These are phyloP conservation scores for Tauraco hartlaubi DNA, from an alignment of 2,797 vertebrate species.

Conservation along the genomic window DNA sequence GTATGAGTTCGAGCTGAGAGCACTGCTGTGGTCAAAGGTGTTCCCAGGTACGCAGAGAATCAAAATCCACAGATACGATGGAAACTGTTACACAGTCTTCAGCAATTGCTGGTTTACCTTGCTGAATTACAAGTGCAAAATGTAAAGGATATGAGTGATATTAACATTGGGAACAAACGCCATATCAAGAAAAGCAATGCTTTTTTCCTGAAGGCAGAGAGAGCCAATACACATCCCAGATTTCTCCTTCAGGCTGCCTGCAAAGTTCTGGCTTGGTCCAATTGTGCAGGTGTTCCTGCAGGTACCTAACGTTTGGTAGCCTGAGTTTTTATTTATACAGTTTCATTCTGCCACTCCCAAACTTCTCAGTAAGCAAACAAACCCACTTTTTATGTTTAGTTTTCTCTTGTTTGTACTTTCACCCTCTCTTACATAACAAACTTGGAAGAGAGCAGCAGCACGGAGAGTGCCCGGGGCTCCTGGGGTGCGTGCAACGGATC, in stretches of 20 bases:
- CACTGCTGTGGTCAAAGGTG: not conserved
- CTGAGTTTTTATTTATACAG: not conserved
- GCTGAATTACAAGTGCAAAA: constrained; percentile 15
- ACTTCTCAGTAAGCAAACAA: constrained; percentile 24
- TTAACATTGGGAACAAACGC: constrained; percentile 63
- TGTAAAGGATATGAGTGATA: constrained; percentile 19
- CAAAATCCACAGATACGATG: constrained; percentile 31
- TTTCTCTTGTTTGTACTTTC: not conserved
- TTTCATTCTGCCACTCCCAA: not conserved
- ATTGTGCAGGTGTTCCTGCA: not conserved
- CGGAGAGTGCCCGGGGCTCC: not conserved
- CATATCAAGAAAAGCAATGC: not conserved
- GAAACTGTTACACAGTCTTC: not conserved
- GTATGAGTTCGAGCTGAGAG: not conserved
- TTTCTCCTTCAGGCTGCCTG: not conserved
- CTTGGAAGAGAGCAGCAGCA: not conserved
- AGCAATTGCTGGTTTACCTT: constrained; percentile 54
- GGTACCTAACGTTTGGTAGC: not conserved
- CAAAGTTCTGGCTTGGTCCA: not conserved
- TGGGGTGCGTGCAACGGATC: not conserved
- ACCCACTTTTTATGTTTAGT: not conserved
- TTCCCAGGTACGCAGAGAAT: constrained; percentile 32
- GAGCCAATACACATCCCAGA: not conserved
- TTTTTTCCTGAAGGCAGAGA: constrained; percentile 8
- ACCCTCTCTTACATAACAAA: not conserved